Evolutionary conservation across 1,140 invertebrate genomes (phyloP).

Genomic region (Aphaenogaster floridana): DNA sequence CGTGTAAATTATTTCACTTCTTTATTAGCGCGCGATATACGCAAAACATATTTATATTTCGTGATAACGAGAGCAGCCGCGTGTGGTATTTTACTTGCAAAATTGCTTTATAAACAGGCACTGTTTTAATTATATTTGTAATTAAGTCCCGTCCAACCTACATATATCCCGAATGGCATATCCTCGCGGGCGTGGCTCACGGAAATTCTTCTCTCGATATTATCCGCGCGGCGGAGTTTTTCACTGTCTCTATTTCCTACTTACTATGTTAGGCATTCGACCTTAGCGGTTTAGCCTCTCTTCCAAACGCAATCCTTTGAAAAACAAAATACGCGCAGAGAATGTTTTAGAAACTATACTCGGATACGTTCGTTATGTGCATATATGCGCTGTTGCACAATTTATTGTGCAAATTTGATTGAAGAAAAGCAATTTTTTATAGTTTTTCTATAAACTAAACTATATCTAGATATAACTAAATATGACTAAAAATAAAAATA

Average conservation of each 20-base stretch:
- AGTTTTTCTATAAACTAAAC: neutral
- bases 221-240: slow-evolving; percentile 12
- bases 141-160: slow-evolving; percentile 67
- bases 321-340: neutral
- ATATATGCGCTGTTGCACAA: neutral
- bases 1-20: slow-evolving; percentile 31
- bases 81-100: slow-evolving; percentile 42
- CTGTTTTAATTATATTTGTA: slow-evolving; percentile 67
- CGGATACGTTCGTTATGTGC: neutral
- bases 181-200: neutral
- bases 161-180: slow-evolving; percentile 37
- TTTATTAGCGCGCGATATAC: slow-evolving; percentile 32
- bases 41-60: slow-evolving; percentile 27
- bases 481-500: neutral
- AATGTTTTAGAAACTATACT: neutral
- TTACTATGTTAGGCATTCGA: neutral
- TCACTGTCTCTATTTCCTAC: neutral
- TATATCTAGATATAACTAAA: neutral
- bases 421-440: neutral
- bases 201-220: slow-evolving; percentile 47
- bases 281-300: neutral
- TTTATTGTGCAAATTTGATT: neutral
- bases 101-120: slow-evolving; percentile 29
- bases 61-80: slow-evolving; percentile 30
- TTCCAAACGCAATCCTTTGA: neutral